Evolutionary conservation across 2,888 invertebrate genomes (phyloP).

Genomic region (Isoperla grammatica): DNA sequence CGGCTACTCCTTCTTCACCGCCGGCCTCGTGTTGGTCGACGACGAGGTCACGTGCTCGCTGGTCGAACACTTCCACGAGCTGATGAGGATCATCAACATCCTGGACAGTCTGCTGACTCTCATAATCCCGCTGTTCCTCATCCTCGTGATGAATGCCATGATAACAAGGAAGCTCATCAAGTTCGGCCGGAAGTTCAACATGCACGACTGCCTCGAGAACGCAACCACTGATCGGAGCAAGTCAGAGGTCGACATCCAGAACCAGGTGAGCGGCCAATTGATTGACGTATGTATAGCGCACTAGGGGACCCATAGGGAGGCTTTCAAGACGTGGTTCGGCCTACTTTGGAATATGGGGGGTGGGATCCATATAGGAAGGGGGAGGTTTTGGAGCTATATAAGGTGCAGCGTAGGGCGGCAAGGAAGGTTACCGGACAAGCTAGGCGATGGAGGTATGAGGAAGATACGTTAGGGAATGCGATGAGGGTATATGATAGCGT

Average conservation of each 20-base stretch:
- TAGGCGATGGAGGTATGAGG: too few relatives aligned
- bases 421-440: too few relatives aligned
- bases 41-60: constrained; percentile 37
- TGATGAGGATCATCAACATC: constrained; percentile 52
- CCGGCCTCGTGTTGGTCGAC: constrained; percentile 41
- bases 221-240: constrained; percentile 41
- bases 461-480: too few relatives aligned
- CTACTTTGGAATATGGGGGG: too few relatives aligned
- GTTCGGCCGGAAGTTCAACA: constrained; percentile 46
- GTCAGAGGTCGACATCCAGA: constrained; percentile 44
- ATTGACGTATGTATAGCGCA: too few relatives aligned
- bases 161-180: constrained; percentile 51
- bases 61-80: constrained; percentile 46
- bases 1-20: constrained; percentile 46
- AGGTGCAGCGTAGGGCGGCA: too few relatives aligned
- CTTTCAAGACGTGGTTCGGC: too few relatives aligned
- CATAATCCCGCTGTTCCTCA: constrained; percentile 54
- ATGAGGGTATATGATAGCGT: too few relatives aligned
- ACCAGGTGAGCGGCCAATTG: too few relatives aligned
- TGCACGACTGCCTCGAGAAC: constrained; percentile 20
- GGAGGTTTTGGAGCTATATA: too few relatives aligned
- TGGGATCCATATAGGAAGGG: too few relatives aligned
- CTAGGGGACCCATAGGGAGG: too few relatives aligned
- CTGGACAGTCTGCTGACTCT: constrained; percentile 56
- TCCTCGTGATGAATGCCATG: constrained; percentile 58